A percentile compares a stretch with the other conserved stretches of the same genome.
These are phyloP conservation scores for Eospalax fontanierii DNA, from an alignment of 2,797 vertebrate species.

Conservation along the genomic window DNA sequence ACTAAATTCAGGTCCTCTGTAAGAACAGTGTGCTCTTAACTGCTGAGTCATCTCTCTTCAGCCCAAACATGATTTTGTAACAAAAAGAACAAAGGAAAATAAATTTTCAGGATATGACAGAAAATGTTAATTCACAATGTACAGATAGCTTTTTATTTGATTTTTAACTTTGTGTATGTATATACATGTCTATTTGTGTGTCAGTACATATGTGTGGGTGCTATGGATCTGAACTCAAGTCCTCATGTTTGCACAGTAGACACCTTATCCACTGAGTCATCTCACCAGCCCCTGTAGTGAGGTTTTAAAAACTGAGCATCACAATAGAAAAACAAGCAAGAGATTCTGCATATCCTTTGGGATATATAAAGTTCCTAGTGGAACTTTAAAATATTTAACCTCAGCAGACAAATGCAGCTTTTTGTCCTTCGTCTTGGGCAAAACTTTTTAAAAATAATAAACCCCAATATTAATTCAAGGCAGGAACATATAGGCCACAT, in stretches of 20 bases:
- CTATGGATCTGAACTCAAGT: background rate
- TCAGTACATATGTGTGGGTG: background rate
- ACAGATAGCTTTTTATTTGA: background rate
- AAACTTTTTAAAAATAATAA: slow-evolving; percentile 46
- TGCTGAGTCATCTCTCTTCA: background rate
- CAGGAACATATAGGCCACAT: background rate
- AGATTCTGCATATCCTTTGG: background rate
- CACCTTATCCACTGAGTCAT: background rate
- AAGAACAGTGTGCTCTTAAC: background rate
- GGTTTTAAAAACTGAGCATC: background rate
- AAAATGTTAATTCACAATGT: slow-evolving; percentile 2
- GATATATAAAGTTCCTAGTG: background rate
- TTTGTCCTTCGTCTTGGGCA: background rate
- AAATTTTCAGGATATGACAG: background rate
- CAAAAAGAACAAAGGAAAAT: background rate
- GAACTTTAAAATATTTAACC: slow-evolving; percentile 43
- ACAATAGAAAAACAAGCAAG: slow-evolving; percentile 53
- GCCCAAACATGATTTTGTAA: background rate
- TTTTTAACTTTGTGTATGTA: too few relatives aligned
- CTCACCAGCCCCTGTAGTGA: too few relatives aligned
- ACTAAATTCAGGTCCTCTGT: too few relatives aligned
- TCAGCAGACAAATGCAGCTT: slow-evolving; percentile 39
- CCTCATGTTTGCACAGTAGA: too few relatives aligned
- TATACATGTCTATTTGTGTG: background rate
- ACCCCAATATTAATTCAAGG: background rate